phyloP scores from a whole-genome alignment of 2,797 vertebrate species.

The Propithecus perrieri region DNA sequence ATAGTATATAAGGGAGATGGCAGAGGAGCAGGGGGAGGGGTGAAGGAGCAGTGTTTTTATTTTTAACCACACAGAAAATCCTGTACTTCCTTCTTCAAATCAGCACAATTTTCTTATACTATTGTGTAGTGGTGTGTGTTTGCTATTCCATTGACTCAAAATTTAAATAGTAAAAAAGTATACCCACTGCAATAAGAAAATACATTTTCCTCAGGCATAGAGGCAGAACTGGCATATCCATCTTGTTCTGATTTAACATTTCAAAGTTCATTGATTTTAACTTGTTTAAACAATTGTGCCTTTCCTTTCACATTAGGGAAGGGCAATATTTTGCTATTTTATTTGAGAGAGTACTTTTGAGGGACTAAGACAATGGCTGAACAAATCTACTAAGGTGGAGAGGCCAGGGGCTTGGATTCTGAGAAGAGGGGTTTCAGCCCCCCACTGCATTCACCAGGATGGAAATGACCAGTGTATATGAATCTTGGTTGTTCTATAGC shows the following conservation, averaged over 20 bases:
- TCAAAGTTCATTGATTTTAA: constrained; percentile 12
- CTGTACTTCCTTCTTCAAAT: neutral
- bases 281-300: neutral
- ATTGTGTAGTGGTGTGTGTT: neutral
- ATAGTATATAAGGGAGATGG: too few relatives aligned
- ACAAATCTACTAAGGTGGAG: neutral
- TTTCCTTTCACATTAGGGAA: neutral
- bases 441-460: neutral
- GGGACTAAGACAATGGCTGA: neutral
- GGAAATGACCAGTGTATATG: neutral
- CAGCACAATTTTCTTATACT: neutral
- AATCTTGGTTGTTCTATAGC: neutral
- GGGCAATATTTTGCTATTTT: neutral
- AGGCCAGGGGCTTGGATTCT: neutral
- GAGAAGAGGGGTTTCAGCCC: accelerated
- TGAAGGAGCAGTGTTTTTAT: neutral
- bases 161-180: neutral
- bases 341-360: neutral
- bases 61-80: neutral
- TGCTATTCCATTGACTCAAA: neutral
- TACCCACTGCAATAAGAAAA: neutral
- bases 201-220: neutral
- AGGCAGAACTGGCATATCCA: neutral
- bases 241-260: neutral
- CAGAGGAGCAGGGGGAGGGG: too few relatives aligned